Percentiles rank a stretch among this genome's conserved stretches.
phyloP scores from a whole-genome alignment of 2,888 invertebrate species.

The Trachelus iudaicus region DNA sequence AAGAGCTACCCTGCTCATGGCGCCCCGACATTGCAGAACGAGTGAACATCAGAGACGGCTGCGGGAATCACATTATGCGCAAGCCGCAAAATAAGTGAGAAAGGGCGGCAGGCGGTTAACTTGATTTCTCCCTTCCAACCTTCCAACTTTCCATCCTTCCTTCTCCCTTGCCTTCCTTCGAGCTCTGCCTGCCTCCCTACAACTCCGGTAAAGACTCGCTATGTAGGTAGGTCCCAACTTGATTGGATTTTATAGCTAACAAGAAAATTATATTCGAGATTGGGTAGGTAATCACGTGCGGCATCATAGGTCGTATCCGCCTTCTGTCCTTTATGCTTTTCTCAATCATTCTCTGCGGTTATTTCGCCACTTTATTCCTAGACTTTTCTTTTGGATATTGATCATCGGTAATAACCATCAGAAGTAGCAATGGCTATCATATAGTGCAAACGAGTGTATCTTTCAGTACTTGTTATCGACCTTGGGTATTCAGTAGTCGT shows the following conservation, averaged over 20 bases:
- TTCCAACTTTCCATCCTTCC: background rate
- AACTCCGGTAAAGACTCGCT: conserved; percentile 3
- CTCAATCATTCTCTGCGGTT: background rate
- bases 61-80: conserved; percentile 44
- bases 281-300: conserved; percentile 57
- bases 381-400: background rate
- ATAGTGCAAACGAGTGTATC: background rate
- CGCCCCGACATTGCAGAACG: conserved; percentile 23
- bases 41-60: conserved; percentile 21
- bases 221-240: conserved; percentile 32
- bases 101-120: conserved; percentile 49
- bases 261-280: conserved; percentile 64
- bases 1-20: conserved; percentile 31
- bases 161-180: background rate
- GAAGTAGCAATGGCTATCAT: background rate
- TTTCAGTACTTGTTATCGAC: background rate
- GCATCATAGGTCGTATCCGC: conserved; percentile 15
- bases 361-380: background rate
- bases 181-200: conserved; percentile 21
- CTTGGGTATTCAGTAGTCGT: background rate
- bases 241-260: conserved; percentile 64
- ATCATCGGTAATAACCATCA: background rate
- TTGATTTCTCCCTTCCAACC: conserved; percentile 41
- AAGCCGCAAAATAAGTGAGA: conserved; percentile 54
- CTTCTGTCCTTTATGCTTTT: background rate